Base-by-base conservation (phyloP, 2,113 vertebrate species). In the Charadrius vociferus region DNA sequence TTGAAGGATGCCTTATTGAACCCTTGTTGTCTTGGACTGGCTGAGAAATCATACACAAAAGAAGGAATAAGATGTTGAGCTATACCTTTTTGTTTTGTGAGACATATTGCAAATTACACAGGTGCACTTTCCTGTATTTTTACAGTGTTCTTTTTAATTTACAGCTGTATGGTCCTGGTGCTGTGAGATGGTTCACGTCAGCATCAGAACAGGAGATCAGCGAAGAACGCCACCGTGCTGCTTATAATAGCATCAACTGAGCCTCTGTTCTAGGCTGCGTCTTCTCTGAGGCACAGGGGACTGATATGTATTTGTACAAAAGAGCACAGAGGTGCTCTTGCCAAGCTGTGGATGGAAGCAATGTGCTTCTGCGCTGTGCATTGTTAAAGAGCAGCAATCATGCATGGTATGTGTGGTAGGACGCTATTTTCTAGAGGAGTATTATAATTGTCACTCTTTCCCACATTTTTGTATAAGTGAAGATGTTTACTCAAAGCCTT, bases 161-260 rank as follows among this genome's bases (percentile, higher is more conserved):
- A 34, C 20, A 58, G 27, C 87, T 68, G 10, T 34, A 59, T 23
- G 45, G 10, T 74, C 41, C 26, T 43, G 32, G 10, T 56, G 73
- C 83, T 59, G 30, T 29, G 53, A 65, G 58, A n/a, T 26, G 50
- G 50, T 43, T 94, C 55, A 14, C 1, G 18, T 13, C 27, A 61
- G 41, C 50, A 49, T 14, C 49, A 29, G 84, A 55, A 27, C 36
- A 61, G 47, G 37, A 90, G 66, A 79, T 30, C 43, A 49, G 37
- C 1, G 0, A 59, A 63, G 74, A 72, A 85, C 0, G 4, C 8
- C 17, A 8, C 36, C 1, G 1, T 45, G 59, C 29, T 11, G 10
- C 75, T 68, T 63, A 20, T 5, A 27, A 14, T 37, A 58, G 37
- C 5, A 0, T 24, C 0, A 1, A 1, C 27, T 29, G 39, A 80